Base-by-base conservation (phyloP, 2,888 invertebrate genomes). In the Priocnemis perturbator region DNA sequence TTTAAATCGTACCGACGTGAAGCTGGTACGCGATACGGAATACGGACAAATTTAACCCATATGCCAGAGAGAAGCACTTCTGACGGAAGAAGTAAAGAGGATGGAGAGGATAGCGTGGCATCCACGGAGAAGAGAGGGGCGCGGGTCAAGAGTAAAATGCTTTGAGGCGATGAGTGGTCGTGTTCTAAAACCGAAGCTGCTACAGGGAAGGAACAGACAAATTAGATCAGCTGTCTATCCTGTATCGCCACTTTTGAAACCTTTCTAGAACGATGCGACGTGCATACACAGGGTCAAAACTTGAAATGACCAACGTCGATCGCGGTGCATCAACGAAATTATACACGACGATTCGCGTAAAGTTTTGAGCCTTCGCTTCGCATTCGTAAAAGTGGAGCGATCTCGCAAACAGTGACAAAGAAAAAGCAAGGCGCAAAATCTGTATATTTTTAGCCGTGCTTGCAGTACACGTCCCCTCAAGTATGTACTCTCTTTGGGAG, bases 361-460 rank as follows among this genome's bases (percentile, higher is more conserved):
- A 37, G 7, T 37, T 37, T 37, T 1, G 14, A 11, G 37, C 37
- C 14, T 37, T 2, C 7, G 11, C 14, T 2, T 9, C 11, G 14
- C 37, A 5, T 1, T 7, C 7, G 37, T 37, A 37, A 3, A 37
- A 37, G 14, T 37, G 1, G 37, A 3, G 11, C 11, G 7, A 37
- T 37, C 37, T 37, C 11, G 11, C 50, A 3, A 50, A 50, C 50
- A 50, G 17, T 50, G 50, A 50, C 50, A 50, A 50, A 50, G 50
- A 50, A 50, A 50, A 17, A 20, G 9, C 4, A 20, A 50, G 1
- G 17, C 17, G 17, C 7, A 19, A 20, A 50, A 50, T 50, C 11
- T 50, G 50, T 50, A 50, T 37, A 37, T 37, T 37, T 37, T 37
- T 37, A 37, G 37, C 37, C 37, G 11, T 37, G 37, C 37, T 37